Conservation (phyloP, 2,797 vertebrate species). For the Myripristis jacobus region DNA sequence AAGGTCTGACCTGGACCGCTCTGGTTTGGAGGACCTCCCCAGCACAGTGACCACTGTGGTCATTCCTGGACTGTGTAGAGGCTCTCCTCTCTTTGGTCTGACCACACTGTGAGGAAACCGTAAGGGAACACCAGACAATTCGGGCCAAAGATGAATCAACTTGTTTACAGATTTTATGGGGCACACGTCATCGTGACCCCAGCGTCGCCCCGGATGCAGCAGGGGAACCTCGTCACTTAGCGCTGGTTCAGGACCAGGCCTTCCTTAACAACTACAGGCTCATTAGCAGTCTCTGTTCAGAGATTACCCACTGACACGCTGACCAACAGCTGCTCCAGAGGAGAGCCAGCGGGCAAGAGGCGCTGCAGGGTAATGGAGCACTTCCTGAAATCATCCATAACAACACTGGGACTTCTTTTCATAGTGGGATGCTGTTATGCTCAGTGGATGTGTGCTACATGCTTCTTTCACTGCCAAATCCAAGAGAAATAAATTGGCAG, state of each 20-base stretch:
- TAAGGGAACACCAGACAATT: slow-evolving; percentile 2
- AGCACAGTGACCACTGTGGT: background rate
- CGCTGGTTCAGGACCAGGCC: slow-evolving; percentile 62
- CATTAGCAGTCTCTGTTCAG: slow-evolving; percentile 67
- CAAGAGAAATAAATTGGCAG: slow-evolving; percentile 59
- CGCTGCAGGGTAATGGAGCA: slow-evolving; percentile 46
- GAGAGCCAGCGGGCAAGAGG: slow-evolving; percentile 64
- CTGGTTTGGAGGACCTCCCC: slow-evolving; percentile 38
- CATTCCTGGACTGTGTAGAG: background rate
- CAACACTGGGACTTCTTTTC: slow-evolving; percentile 59
- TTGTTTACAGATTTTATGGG: slow-evolving; percentile 4
- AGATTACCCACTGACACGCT: slow-evolving; percentile 71
- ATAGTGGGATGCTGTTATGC: slow-evolving; percentile 28
- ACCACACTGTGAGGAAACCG: background rate
- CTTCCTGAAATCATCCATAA: slow-evolving; percentile 66
- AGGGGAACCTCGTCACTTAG: slow-evolving; percentile 68
- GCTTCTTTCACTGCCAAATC: slow-evolving; percentile 53
- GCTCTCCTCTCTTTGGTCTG: background rate
- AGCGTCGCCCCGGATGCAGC: slow-evolving; percentile 46
- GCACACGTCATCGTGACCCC: slow-evolving; percentile 5
- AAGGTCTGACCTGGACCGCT: slow-evolving; percentile 41
- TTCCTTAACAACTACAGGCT: slow-evolving; percentile 66
- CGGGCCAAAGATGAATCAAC: background rate
- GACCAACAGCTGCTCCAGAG: slow-evolving; percentile 79
- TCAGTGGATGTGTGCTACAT: slow-evolving; percentile 40